Conservation (phyloP, 1,140 invertebrate genomes). For the Drosophila tsacasi region DNA sequence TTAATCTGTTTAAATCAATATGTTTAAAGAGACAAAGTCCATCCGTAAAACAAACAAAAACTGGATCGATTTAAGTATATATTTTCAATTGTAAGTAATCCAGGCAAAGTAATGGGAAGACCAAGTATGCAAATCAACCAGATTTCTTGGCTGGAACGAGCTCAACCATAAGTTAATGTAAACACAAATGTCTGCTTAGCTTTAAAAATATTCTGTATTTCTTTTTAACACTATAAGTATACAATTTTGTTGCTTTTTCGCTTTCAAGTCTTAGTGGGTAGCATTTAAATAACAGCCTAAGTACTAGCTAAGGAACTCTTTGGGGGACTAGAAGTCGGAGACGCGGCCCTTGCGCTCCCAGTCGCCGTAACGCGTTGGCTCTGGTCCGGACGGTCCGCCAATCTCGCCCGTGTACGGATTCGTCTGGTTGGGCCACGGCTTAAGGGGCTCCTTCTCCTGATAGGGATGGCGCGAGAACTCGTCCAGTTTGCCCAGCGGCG, state of each 20-base stretch:
- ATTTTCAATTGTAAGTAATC: neutral
- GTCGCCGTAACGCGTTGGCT: conserved; percentile 99
- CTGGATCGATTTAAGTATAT: neutral
- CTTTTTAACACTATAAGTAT: conserved; percentile 45
- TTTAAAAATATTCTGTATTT: conserved; percentile 42
- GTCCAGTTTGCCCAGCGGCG: conserved; percentile 88
- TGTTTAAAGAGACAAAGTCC: neutral
- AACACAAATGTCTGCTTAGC: neutral
- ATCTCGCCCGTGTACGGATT: conserved; percentile 94
- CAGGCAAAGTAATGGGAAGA: neutral
- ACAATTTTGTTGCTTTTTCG: conserved; percentile 34
- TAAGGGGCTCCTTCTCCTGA: conserved; percentile 94
- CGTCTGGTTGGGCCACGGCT: conserved; percentile 93
- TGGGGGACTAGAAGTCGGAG: conserved; percentile 91
- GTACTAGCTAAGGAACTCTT: conserved; percentile 45
- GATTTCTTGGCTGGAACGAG: neutral
- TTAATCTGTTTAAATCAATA: neutral
- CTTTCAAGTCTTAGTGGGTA: conserved; percentile 26
- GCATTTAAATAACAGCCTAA: conserved; percentile 54
- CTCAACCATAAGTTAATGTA: neutral
- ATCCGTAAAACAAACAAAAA: neutral
- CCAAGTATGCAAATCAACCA: neutral
- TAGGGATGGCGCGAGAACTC: conserved; percentile 90
- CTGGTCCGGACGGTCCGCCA: conserved; percentile 97
- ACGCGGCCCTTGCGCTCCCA: conserved; percentile 99